Conservation (phyloP, 2,888 invertebrate genomes). For the Lissonota sp. region DNA sequence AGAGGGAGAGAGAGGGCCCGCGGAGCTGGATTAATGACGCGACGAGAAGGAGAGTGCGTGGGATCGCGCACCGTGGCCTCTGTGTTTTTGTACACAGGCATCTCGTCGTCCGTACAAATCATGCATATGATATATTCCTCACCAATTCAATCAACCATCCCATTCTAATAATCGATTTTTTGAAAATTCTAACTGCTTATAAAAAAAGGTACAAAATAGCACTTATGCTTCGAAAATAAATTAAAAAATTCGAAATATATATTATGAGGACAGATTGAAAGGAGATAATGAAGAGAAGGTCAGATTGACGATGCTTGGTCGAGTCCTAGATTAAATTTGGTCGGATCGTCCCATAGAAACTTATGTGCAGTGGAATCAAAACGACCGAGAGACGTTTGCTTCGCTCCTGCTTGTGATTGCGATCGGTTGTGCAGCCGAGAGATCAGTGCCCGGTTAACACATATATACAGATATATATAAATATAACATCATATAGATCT, state of each 20-base stretch:
- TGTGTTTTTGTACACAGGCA: slow-evolving; percentile 35
- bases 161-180: too few relatives aligned
- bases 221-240: background rate
- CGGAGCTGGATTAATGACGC: slow-evolving; percentile 63
- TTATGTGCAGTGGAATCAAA: slow-evolving; percentile 45
- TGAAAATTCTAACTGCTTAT: too few relatives aligned
- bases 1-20: slow-evolving; percentile 38
- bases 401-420: slow-evolving; percentile 59
- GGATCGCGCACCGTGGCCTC: slow-evolving; percentile 57
- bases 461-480: background rate
- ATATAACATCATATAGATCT: background rate
- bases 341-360: background rate
- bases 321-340: background rate
- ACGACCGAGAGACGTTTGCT: slow-evolving; percentile 50
- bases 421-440: slow-evolving; percentile 50
- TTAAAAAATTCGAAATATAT: background rate
- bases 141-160: too few relatives aligned
- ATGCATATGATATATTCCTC: background rate
- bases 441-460: slow-evolving; percentile 22
- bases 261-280: background rate
- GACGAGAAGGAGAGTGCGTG: slow-evolving; percentile 63
- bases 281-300: background rate
- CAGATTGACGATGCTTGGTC: too few relatives aligned
- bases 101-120: slow-evolving; percentile 28
- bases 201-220: too few relatives aligned